Base-by-base conservation (phyloP, 2,113 vertebrate genomes). In the Pedetes capensis region DNA sequence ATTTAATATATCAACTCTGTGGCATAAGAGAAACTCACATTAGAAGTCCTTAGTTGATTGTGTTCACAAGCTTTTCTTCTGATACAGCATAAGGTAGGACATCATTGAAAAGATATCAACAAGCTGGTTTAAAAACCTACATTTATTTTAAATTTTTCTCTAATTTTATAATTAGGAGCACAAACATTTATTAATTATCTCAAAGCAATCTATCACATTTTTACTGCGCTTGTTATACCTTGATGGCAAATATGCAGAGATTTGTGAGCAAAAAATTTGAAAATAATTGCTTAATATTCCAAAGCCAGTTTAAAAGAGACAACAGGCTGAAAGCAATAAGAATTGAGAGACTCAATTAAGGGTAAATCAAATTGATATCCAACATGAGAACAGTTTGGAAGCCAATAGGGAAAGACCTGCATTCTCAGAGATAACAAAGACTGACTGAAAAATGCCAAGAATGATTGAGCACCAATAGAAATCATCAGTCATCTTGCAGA, bases 401-500 rank as follows among this genome's bases (percentile, higher is more conserved):
- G 32, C 25, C 34, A 61, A 76, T 14, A 42, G 57, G 4, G 11
- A 87, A 69, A 86, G 22, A 12, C 8, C 13, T 14, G 1, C 6
- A 6, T 76, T 75, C 55, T 71, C 37, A 72, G 57, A 86, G 11
- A 84, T 74, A 79, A 86, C 18, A 37, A 44, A 74, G 80, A 69
- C 44, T 64, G 39, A 85, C 44, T 87, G 32, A 22, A 72, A 95
- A 87, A 75, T 53, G 71, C n/a, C 64, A 69, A 76, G 47, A 84
- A 68, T 84, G 57, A 92, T 42, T 64, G 44, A 75, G 55, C n/a
- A 74, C 27, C 18, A 10, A 69, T 11, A 93, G 39, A 79, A 89
- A 83, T 29, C 34, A 92, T 89, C 29, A 29, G 25, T 92, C 95
- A 75, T 71, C 85, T 87, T 57, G 55, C 57, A 69, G n/a, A 87